phyloP scores from a whole-genome alignment of 2,113 vertebrate genomes.

The Pionites leucogaster region DNA sequence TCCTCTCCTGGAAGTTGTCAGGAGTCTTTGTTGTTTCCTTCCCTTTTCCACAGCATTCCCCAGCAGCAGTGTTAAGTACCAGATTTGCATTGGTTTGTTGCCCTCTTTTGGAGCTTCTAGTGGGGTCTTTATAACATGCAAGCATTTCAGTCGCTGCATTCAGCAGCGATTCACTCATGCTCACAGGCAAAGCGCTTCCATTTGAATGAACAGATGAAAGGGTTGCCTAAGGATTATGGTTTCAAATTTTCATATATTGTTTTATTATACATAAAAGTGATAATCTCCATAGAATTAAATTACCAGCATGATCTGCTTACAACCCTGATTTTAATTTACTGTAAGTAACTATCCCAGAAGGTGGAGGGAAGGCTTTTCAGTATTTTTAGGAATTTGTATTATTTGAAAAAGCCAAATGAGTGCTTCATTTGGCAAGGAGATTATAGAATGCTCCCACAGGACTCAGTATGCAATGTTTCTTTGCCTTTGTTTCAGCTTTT shows the following conservation, averaged over 20 bases:
- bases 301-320: constrained; percentile 34
- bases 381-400: not conserved
- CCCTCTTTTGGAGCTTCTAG: not conserved
- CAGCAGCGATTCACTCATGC: not conserved
- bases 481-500: constrained; percentile 1
- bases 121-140: not conserved
- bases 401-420: constrained; percentile 33
- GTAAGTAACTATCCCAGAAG: constrained; percentile 19
- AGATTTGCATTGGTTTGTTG: not conserved
- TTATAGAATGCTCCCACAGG: constrained; percentile 41
- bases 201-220: constrained; percentile 48
- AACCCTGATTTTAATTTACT: constrained; percentile 53
- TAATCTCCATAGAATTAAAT: constrained; percentile 52
- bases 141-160: not conserved
- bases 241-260: constrained; percentile 51
- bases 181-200: not conserved
- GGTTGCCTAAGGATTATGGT: constrained; percentile 20
- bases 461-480: not conserved
- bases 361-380: not conserved
- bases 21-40: not conserved
- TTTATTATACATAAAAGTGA: constrained; percentile 60
- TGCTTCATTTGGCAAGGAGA: constrained; percentile 30
- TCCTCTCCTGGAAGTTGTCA: not conserved
- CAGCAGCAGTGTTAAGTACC: fast-evolving
- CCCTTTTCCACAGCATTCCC: not conserved